Conservation (phyloP, 2,113 vertebrate genomes). For the Sinosuthora webbiana region DNA sequence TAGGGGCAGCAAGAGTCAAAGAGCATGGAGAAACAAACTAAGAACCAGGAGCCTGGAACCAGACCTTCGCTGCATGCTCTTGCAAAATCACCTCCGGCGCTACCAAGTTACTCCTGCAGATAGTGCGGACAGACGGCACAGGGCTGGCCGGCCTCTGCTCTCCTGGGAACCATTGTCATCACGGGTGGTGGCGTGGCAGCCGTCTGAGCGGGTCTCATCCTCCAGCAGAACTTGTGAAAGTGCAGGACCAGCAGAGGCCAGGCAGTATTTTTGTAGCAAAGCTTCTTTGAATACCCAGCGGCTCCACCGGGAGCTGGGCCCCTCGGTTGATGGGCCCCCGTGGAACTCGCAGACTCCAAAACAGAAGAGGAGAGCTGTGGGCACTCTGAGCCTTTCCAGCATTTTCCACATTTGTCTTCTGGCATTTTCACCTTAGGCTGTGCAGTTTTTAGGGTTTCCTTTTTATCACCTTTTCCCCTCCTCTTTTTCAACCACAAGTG, state of each 20-base stretch:
- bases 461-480: not conserved
- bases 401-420: not conserved
- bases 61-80: not conserved
- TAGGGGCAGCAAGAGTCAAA: not conserved
- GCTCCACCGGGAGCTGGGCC: not conserved
- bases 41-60: not conserved
- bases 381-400: too few species aligned
- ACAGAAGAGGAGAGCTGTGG: not conserved
- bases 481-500: not conserved
- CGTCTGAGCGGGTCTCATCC: not conserved
- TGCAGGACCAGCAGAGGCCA: fast-evolving
- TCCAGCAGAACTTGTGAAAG: not conserved
- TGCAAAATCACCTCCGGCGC: fast-evolving
- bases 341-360: not conserved
- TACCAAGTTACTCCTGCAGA: not conserved
- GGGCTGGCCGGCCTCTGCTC: not conserved
- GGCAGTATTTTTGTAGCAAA: not conserved
- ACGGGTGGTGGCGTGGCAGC: not conserved
- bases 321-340: fast-evolving
- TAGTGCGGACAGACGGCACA: fast-evolving
- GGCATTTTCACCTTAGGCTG: not conserved
- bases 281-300: not conserved
- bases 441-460: not conserved
- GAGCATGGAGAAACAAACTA: not conserved
- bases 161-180: not conserved